Evolutionary conservation across 2,113 vertebrate species (phyloP).

Genomic region (Bostrychus sinensis): DNA sequence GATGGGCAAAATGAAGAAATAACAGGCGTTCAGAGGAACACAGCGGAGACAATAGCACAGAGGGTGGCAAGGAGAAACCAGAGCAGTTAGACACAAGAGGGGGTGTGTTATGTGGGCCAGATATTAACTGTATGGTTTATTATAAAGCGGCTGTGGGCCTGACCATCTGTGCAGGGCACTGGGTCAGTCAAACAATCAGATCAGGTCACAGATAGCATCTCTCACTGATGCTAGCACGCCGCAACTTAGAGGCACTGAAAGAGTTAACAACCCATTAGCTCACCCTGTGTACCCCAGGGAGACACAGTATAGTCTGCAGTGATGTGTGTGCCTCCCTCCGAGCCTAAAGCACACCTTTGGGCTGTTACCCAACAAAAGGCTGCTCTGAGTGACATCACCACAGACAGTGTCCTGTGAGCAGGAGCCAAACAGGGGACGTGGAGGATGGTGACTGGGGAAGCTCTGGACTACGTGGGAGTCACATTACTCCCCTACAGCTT

Average conservation of each 20-base stretch:
- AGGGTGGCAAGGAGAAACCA: constrained; percentile 61
- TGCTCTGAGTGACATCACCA: constrained; percentile 56
- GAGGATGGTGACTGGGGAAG: constrained; percentile 43
- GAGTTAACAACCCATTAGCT: constrained; percentile 66
- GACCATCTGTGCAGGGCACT: constrained; percentile 50
- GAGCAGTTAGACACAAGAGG: constrained; percentile 42
- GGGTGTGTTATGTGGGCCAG: constrained; percentile 52
- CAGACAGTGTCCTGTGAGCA: constrained; percentile 17
- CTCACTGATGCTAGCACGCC: constrained; percentile 9
- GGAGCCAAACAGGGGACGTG: constrained; percentile 30
- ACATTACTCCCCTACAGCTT: constrained; percentile 63
- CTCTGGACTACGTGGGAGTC: constrained; percentile 57
- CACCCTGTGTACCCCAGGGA: constrained; percentile 32
- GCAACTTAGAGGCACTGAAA: constrained; percentile 38
- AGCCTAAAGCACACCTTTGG: constrained; percentile 57
- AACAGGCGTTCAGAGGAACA: constrained; percentile 56
- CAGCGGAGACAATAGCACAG: constrained; percentile 63
- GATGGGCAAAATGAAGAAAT: constrained; percentile 68
- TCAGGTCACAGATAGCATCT: constrained; percentile 33
- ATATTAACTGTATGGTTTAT: constrained; percentile 66
- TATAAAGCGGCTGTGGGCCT: constrained; percentile 42
- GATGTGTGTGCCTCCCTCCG: constrained; percentile 25
- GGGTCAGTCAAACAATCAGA: constrained; percentile 64
- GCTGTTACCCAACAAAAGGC: constrained; percentile 54
- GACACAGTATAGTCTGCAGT: constrained; percentile 12